phyloP scores from a whole-genome alignment of 2,888 invertebrate species.

The Epicampocera succincta region DNA sequence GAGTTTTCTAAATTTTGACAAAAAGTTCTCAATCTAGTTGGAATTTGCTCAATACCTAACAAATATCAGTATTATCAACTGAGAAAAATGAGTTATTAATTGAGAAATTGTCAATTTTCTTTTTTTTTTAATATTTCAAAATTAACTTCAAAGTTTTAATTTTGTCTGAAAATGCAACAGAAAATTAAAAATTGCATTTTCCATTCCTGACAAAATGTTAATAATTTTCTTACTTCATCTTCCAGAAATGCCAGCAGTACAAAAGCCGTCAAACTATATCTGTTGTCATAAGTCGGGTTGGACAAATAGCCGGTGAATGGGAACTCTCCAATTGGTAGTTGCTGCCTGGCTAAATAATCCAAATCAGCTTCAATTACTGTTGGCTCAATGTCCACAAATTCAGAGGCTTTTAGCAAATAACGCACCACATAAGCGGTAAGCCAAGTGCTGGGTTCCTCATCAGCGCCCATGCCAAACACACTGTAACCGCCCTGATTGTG shows the following conservation, averaged over 20 bases:
- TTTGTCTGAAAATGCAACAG: too few relatives aligned
- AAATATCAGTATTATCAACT: too few relatives aligned
- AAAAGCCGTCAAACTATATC: conserved; percentile 89
- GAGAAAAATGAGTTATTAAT: too few relatives aligned
- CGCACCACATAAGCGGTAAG: conserved; percentile 92
- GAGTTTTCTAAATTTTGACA: too few relatives aligned
- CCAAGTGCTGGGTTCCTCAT: conserved; percentile 87
- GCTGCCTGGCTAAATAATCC: conserved; percentile 33
- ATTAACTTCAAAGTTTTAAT: too few relatives aligned
- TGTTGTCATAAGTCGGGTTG: conserved; percentile 83
- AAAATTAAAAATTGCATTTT: too few relatives aligned
- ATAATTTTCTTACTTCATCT: conserved; percentile 81
- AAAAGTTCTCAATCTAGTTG: too few relatives aligned
- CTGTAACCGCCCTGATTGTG: conserved; percentile 89
- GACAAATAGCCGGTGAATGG: conserved; percentile 86
- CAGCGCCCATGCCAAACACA: conserved; percentile 86
- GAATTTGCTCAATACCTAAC: too few relatives aligned
- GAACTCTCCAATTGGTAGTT: conserved; percentile 44
- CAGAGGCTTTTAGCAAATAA: conserved; percentile 88
- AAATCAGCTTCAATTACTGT: conserved; percentile 42
- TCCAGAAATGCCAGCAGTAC: conserved; percentile 88
- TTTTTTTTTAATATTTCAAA: too few relatives aligned
- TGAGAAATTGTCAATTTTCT: too few relatives aligned
- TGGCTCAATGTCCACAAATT: conserved; percentile 83
- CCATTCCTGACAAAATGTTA: neutral